Evolutionary conservation across 2,797 vertebrate genomes (phyloP).

Genomic region (Chanos chanos): DNA sequence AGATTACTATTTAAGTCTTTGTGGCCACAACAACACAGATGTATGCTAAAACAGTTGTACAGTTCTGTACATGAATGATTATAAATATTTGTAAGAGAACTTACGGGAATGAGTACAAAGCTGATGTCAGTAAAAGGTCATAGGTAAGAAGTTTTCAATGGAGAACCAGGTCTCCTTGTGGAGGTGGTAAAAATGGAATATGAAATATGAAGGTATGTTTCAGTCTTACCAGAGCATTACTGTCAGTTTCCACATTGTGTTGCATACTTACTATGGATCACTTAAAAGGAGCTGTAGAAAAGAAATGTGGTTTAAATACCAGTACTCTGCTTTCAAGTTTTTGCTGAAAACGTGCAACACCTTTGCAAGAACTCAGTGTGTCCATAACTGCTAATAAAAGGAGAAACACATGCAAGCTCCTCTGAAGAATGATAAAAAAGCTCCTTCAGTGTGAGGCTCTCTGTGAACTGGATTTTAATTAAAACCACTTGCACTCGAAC

Average conservation of each 20-base stretch:
- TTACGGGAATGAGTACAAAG: conserved; percentile 50
- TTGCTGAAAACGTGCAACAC: conserved; percentile 39
- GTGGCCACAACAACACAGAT: conserved; percentile 53
- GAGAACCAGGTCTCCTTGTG: conserved; percentile 60
- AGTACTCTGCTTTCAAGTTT: conserved; percentile 30
- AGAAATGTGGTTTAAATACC: conserved; percentile 40
- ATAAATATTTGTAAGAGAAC: conserved; percentile 53
- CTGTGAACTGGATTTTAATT: conserved; percentile 69
- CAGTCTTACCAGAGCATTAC: conserved; percentile 25
- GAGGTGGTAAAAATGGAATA: conserved; percentile 57
- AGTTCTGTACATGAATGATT: conserved; percentile 60
- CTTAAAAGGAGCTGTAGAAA: conserved; percentile 9
- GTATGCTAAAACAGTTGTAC: conserved; percentile 40
- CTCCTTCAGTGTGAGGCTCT: conserved; percentile 52
- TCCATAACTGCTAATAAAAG: conserved; percentile 55
- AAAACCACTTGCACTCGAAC: conserved; percentile 71
- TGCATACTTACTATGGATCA: conserved; percentile 19
- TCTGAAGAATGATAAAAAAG: conserved; percentile 57
- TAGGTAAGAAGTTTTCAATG: conserved; percentile 51
- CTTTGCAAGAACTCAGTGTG: conserved; percentile 38
- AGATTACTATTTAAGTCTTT: conserved; percentile 46
- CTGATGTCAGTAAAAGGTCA: conserved; percentile 54
- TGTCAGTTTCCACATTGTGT: conserved; percentile 13
- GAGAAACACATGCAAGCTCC: conserved; percentile 48
- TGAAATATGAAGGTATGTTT: conserved; percentile 36